These are phyloP conservation scores for Seladonia tumulorum DNA, from an alignment of 2,888 invertebrate genomes.

Conservation along the genomic window DNA sequence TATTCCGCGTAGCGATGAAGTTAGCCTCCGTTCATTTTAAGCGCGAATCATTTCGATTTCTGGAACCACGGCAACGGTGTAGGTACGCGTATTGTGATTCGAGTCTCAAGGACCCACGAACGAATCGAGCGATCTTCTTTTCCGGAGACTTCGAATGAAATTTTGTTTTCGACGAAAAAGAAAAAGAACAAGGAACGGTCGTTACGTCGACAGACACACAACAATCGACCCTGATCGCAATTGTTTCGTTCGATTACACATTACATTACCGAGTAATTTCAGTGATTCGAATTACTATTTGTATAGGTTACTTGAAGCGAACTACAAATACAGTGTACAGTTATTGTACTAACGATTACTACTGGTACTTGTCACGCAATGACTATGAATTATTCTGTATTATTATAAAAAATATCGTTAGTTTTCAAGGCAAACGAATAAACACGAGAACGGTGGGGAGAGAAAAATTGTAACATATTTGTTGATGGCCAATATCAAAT, in stretches of 20 bases:
- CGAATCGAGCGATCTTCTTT: conserved; percentile 27
- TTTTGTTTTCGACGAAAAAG: conserved; percentile 15
- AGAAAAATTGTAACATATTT: conserved; percentile 79
- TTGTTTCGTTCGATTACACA: conserved; percentile 27
- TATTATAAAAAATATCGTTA: conserved; percentile 76
- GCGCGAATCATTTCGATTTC: conserved; percentile 36
- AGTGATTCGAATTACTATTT: conserved; percentile 20
- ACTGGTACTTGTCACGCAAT: conserved; percentile 73
- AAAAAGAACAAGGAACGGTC: neutral
- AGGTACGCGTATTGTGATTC: conserved; percentile 57
- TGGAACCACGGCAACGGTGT: conserved; percentile 42
- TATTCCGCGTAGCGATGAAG: conserved; percentile 37
- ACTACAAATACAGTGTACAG: conserved; percentile 70
- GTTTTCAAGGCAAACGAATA: conserved; percentile 74
- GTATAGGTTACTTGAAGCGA: conserved; percentile 50
- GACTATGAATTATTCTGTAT: conserved; percentile 74
- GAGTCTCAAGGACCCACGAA: conserved; percentile 56
- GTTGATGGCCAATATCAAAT: conserved; percentile 82
- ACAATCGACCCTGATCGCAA: conserved; percentile 7
- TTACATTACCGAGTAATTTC: conserved; percentile 17
- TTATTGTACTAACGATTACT: conserved; percentile 73
- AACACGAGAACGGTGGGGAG: conserved; percentile 58
- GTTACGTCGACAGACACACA: neutral
- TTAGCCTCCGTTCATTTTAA: conserved; percentile 24
- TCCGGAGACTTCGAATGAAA: neutral